A percentile compares a stretch with the other conserved stretches of the same genome.
Conservation (phyloP, 2,888 invertebrate genomes). For the Phanerotoma sp. region DNA sequence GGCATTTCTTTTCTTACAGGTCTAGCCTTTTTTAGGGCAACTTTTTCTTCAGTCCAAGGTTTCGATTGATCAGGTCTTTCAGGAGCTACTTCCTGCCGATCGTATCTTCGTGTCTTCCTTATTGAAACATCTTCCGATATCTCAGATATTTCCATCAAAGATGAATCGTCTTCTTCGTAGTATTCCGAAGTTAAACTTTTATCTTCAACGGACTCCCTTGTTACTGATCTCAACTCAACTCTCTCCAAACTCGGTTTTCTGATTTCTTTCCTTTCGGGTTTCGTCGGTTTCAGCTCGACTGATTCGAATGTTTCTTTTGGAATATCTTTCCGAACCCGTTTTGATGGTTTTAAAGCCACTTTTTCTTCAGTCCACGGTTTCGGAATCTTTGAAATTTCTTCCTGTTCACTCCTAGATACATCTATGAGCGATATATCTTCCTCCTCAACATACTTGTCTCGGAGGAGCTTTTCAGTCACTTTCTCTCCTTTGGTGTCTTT, state of each 20-base stretch:
- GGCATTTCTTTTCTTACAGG: slow-evolving; percentile 42
- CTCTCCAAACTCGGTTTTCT: slow-evolving; percentile 43
- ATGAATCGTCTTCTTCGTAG: slow-evolving; percentile 32
- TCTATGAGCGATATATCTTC: slow-evolving; percentile 36
- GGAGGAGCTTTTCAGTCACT: slow-evolving; percentile 16
- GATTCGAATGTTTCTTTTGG: slow-evolving; percentile 55
- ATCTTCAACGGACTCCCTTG: slow-evolving; percentile 33
- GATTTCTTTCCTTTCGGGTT: slow-evolving; percentile 52
- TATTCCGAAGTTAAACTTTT: slow-evolving; percentile 32
- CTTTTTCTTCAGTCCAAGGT: slow-evolving; percentile 54
- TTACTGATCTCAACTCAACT: slow-evolving; percentile 37
- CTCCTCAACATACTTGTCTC: slow-evolving; percentile 39
- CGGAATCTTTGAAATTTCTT: slow-evolving; percentile 21
- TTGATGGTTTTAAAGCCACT: slow-evolving; percentile 60
- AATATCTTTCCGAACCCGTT: slow-evolving; percentile 53
- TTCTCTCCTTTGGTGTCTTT: slow-evolving; percentile 18
- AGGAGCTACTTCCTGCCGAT: slow-evolving; percentile 25
- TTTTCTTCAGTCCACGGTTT: slow-evolving; percentile 69
- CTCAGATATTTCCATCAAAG: slow-evolving; percentile 24
- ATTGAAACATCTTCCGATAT: slow-evolving; percentile 28
- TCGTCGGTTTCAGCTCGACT: slow-evolving; percentile 64
- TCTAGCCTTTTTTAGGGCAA: slow-evolving; percentile 47
- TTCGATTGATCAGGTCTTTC: slow-evolving; percentile 29
- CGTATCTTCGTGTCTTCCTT: slow-evolving; percentile 23
- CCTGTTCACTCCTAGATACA: slow-evolving; percentile 27